Percentiles rank a stretch among this genome's conserved stretches.
Evolutionary conservation across 2,113 vertebrate species (phyloP).

Genomic region (Cephalopterus ornatus): DNA sequence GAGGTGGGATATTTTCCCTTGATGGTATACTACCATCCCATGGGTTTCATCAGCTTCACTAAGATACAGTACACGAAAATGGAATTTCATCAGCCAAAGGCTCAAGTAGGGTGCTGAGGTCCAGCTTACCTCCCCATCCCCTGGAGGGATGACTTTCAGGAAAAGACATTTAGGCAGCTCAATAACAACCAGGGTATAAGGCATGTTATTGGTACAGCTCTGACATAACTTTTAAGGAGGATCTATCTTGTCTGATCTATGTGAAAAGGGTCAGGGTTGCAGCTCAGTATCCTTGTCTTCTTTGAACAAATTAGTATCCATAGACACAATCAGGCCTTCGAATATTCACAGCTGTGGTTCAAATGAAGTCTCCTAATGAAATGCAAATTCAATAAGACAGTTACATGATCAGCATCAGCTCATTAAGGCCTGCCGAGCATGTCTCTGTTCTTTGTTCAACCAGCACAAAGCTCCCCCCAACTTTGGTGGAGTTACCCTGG

Average conservation of each 20-base stretch:
- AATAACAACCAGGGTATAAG: not conserved
- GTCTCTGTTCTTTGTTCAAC: conserved; percentile 55
- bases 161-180: not conserved
- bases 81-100: not conserved
- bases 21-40: not conserved
- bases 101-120: not conserved
- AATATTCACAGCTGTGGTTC: conserved; percentile 68
- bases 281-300: conserved; percentile 40
- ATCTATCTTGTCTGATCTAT: not conserved
- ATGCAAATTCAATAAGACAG: conserved; percentile 70
- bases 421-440: conserved; percentile 47
- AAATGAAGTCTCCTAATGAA: conserved; percentile 68
- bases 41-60: not conserved
- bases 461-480: not conserved
- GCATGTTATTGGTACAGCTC: fast-evolving
- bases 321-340: conserved; percentile 58
- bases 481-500: conserved; percentile 25
- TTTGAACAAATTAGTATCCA: conserved; percentile 65
- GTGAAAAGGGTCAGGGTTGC: conserved; percentile 3
- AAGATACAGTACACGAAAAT: not conserved
- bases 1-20: not conserved
- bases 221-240: conserved; percentile 11
- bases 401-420: conserved; percentile 69
- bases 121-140: not conserved
- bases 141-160: not conserved